Conservation (phyloP, 2,888 invertebrate genomes). For the Altica lythri region DNA sequence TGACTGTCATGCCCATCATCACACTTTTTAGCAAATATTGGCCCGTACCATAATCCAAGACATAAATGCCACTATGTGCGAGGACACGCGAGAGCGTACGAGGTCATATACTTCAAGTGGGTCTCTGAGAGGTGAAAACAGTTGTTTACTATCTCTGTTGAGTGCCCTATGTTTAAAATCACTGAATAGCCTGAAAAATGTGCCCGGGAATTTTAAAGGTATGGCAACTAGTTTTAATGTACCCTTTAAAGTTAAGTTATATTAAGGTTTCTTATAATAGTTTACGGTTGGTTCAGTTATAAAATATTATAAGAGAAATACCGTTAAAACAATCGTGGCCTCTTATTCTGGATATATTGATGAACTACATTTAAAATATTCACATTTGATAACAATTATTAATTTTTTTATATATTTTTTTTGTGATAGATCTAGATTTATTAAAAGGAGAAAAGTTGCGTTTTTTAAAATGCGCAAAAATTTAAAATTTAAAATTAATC, state of each 20-base stretch:
- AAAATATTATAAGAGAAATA: conserved; percentile 32
- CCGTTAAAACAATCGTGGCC: conserved; percentile 43
- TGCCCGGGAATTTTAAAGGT: conserved; percentile 47
- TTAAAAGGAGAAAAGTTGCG: too few species aligned
- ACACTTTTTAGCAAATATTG: conserved; percentile 27
- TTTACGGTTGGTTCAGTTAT: conserved; percentile 21
- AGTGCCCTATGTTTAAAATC: conserved; percentile 41
- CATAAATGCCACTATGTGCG: conserved; percentile 46
- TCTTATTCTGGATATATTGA: conserved; percentile 34
- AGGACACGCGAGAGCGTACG: conserved; percentile 54
- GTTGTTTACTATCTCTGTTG: conserved; percentile 54
- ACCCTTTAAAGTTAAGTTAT: conserved; percentile 2
- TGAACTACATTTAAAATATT: conserved; percentile 42
- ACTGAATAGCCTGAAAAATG: conserved; percentile 47
- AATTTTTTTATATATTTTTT: too few species aligned
- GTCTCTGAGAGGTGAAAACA: conserved; percentile 54
- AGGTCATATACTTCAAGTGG: conserved; percentile 55
- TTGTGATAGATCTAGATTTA: too few species aligned
- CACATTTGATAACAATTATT: conserved; percentile 1
- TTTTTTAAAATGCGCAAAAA: too few species aligned
- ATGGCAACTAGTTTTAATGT: conserved; percentile 32
- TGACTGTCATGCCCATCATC: conserved; percentile 8
- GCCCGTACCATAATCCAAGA: conserved; percentile 37
- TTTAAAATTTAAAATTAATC: too few species aligned
- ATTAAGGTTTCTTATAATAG: neutral